A percentile compares a stretch with the other conserved stretches of the same genome.
Conservation (phyloP, 2,888 invertebrate species). For the Hyles lineata region DNA sequence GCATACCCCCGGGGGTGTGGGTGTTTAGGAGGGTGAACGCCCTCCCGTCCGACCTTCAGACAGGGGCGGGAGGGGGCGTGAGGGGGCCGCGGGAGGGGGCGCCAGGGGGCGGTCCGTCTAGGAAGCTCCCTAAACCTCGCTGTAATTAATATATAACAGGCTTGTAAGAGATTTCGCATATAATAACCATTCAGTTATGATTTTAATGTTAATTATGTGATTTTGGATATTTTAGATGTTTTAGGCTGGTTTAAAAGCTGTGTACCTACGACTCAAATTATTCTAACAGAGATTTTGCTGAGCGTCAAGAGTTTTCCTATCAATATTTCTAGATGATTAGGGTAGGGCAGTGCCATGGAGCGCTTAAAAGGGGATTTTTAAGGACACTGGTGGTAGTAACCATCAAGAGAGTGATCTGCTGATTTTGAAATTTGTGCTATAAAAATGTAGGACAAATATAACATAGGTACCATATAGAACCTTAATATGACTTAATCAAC, state of each 20-base stretch:
- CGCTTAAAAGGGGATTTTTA: no score
- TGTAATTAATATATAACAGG: conserved; percentile 33
- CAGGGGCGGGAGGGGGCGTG: conserved; percentile 54
- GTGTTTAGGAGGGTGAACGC: conserved; percentile 67
- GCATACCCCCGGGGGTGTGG: conserved; percentile 32
- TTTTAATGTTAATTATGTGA: conserved; percentile 13
- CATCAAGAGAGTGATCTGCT: no score
- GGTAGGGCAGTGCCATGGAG: no score
- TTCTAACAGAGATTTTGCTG: no score
- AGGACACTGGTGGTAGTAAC: no score
- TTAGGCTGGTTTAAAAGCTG: background rate
- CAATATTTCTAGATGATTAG: no score
- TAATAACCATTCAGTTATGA: conserved; percentile 22
- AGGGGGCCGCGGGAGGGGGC: conserved; percentile 50
- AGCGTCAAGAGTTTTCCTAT: no score
- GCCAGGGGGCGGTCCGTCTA: conserved; percentile 54
- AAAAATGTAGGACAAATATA: no score
- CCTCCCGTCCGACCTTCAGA: conserved; percentile 79
- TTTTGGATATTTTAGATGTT: background rate
- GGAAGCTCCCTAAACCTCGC: conserved; percentile 58
- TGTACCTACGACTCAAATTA: no score
- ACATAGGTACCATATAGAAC: no score
- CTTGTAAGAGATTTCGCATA: conserved; percentile 25
- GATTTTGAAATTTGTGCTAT: no score
- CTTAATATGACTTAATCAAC: no score